Base-by-base conservation (phyloP, 2,113 vertebrate genomes). In the Amphiprion percula region DNA sequence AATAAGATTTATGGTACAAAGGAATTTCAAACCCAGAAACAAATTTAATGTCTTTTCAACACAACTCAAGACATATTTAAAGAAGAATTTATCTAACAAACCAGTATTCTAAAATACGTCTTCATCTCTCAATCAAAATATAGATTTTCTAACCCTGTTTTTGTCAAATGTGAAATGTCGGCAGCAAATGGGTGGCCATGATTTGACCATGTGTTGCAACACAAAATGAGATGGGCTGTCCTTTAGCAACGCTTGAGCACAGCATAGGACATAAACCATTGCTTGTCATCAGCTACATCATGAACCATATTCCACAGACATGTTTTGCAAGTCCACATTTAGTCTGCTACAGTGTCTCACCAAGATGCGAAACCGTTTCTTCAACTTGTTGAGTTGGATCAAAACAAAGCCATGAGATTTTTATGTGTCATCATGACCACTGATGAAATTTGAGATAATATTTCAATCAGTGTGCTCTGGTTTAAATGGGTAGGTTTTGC, bases 191-290 rank as follows among this genome's bases (percentile, higher is more conserved):
- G 44, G 54, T 47, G 50, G 56, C 23, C 41, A 28, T 86, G 84
- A 79, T 73, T 80, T 88, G 59, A 74, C 73, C 54, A 84, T 81
- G 85, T 89, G 77, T 92, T 83, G 85, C 85, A 91, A 83, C 44
- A 75, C 52, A 17, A 85, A 80, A 64, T 64, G 49, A 72, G 74
- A 67, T 79, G 83, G 79, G 77, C 67, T 65, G 91, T 85, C 62
- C 52, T 76, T 77, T 8, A 66, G 7, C 26, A 85, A 72, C 65
- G 68, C 70, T 66, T 64, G 53, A 68, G 69, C 77, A 83, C 82
- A 82, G 21, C 66, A 78, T 23, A 52, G 66, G 79, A 39, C 53
- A 41, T 64, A 28, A 1, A 62, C 33, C 54, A 67, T 62, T 82
- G 58, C 47, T 6, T 61, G 59, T 33, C 68, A 71, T 39, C 50